These are phyloP conservation scores for Austrofundulus limnaeus DNA, from an alignment of 2,113 vertebrate genomes.

Conservation along the genomic window DNA sequence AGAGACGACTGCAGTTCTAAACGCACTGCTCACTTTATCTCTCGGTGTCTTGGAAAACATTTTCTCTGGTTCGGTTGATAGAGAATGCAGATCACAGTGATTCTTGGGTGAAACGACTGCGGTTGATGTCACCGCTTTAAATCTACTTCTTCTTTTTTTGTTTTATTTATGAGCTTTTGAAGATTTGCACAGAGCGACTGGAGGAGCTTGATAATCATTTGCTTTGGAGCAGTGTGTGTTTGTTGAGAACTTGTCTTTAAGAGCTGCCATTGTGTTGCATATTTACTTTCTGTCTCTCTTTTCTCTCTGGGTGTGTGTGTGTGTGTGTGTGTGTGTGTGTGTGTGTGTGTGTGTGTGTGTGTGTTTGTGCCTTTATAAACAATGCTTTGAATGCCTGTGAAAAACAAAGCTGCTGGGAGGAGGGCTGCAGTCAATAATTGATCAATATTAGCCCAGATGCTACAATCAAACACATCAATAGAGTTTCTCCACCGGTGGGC, in stretches of 20 bases:
- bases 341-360: constrained; percentile 25
- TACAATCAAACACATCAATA: constrained; percentile 76
- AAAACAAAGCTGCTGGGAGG: constrained; percentile 35
- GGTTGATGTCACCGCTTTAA: constrained; percentile 5
- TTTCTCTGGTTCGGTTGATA: constrained; percentile 23
- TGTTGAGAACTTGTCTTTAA: constrained; percentile 31
- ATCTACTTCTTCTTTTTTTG: constrained; percentile 12
- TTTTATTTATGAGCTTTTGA: background rate
- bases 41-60: constrained; percentile 47
- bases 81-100: constrained; percentile 20
- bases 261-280: constrained; percentile 30
- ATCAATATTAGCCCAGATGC: constrained; percentile 77
- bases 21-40: constrained; percentile 36
- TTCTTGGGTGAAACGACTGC: background rate
- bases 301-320: constrained; percentile 33
- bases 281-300: constrained; percentile 33
- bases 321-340: constrained; percentile 33
- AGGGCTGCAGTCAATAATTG: constrained; percentile 64
- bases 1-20: constrained; percentile 48
- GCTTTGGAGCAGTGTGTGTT: constrained; percentile 17
- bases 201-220: constrained; percentile 39
- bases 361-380: constrained; percentile 52
- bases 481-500: constrained; percentile 56
- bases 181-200: constrained; percentile 16
- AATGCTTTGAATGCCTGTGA: constrained; percentile 35